Base-by-base conservation (phyloP, 2,888 invertebrate genomes). In the Smittia sp. region DNA sequence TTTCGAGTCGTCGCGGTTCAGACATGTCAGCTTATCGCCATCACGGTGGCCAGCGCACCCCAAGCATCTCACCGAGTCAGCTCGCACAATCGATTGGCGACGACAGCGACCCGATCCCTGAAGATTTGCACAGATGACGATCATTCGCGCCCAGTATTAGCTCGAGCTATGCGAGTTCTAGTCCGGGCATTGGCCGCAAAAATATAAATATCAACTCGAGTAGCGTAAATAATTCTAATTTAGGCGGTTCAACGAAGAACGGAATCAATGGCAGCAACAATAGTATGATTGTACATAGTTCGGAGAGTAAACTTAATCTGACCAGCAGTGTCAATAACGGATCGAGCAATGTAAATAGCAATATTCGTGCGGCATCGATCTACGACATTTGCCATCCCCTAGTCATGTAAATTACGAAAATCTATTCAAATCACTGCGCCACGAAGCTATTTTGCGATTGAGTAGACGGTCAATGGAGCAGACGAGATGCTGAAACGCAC, bases 111-210 rank as follows among this genome's bases (percentile, higher is more conserved):
- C 82, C 84, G 7, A 83, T 83, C 18, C 84, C 80, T 9, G 84
- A 85, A 65, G 85, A 86, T 75, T 83, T 85, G 76, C 24, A 46
- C 18, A 86, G 86, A 84, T 86, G 86, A 86, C 86, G 84, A 76
- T 84, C 80, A 75, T 80, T 80, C 75, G 81, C 75, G 67, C 76
- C 76, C 76, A 77, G 76, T 54, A 75, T 76, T 74, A 76, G 76
- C 68, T 76, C 76, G 22, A 75, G 75, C 27, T 58, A 25, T 39
- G 54, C 72, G 3, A 62, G 58, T 46, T 76, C 76, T 74, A 76
- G 76, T 76, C 74, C 76, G 27, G 81, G 82, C 79, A 79, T 80
- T 76, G 79, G 80, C 13, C 65, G 62, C 15, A 73, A 9, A 13
- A 73, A n/a, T 46, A 32, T 65, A 11, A 73, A 73, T 27, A 41